Percentiles rank a stretch among this genome's conserved stretches.
phyloP scores from a whole-genome alignment of 1,140 invertebrate species.

The Diabrotica undecimpunctata region DNA sequence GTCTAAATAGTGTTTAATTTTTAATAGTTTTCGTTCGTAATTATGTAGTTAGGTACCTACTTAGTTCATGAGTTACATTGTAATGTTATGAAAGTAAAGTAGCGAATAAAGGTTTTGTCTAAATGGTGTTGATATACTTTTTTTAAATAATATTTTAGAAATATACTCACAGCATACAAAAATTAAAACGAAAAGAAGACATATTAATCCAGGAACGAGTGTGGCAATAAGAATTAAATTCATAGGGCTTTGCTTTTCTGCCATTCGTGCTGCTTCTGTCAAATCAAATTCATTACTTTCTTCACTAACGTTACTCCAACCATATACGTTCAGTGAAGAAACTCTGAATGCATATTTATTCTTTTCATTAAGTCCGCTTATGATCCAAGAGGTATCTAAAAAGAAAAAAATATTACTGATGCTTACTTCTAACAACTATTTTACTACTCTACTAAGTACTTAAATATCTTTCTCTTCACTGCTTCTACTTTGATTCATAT shows the following conservation, averaged over 20 bases:
- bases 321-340: conserved; percentile 72
- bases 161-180: conserved; percentile 51
- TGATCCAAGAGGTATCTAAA: conserved; percentile 73
- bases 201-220: conserved; percentile 51
- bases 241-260: conserved; percentile 54
- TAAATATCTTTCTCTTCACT: too few relatives aligned
- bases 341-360: conserved; percentile 70
- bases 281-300: conserved; percentile 52
- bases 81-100: too few relatives aligned
- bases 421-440: too few relatives aligned
- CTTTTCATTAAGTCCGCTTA: conserved; percentile 61
- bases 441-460: too few relatives aligned
- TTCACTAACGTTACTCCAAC: conserved; percentile 71
- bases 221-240: conserved; percentile 58
- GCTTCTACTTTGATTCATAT: too few relatives aligned
- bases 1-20: too few relatives aligned
- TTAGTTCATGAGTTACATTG: too few relatives aligned
- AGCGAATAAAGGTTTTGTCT: too few relatives aligned
- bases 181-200: conserved; percentile 46
- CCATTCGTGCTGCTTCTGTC: conserved; percentile 55
- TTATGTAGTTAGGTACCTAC: too few relatives aligned
- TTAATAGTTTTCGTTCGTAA: too few relatives aligned
- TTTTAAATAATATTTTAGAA: background rate
- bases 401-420: conserved; percentile 15
- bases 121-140: too few relatives aligned